These are phyloP conservation scores for Blastobasis adustella DNA, from an alignment of 2,888 invertebrate species.

Conservation along the genomic window DNA sequence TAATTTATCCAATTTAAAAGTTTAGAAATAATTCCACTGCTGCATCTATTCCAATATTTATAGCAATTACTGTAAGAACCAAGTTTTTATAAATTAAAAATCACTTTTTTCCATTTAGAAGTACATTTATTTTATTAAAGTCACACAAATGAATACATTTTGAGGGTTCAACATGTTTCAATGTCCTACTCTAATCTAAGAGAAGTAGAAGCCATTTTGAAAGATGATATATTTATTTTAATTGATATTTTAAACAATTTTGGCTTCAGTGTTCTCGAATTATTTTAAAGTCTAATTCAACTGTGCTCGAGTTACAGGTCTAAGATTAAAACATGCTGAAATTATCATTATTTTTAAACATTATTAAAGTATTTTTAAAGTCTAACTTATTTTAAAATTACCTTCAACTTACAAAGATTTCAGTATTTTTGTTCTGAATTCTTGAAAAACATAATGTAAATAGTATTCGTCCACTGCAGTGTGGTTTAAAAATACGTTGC, in stretches of 20 bases:
- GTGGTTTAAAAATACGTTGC: neutral
- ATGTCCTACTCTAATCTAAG: slow-evolving; percentile 14
- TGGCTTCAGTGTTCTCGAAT: slow-evolving; percentile 18
- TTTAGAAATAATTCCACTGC: too few relatives aligned
- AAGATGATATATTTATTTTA: neutral
- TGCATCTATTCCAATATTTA: too few relatives aligned
- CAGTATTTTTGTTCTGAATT: slow-evolving; percentile 6
- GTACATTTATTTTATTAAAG: slow-evolving; percentile 41
- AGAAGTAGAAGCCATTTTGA: slow-evolving; percentile 20
- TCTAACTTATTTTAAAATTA: slow-evolving; percentile 33
- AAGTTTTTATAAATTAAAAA: slow-evolving; percentile 2
- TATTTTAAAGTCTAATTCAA: slow-evolving; percentile 19
- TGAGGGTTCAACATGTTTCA: slow-evolving; percentile 52
- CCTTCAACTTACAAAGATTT: slow-evolving; percentile 20
- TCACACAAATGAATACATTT: slow-evolving; percentile 59
- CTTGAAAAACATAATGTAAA: too few relatives aligned
- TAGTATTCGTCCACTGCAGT: too few relatives aligned
- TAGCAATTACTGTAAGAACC: neutral
- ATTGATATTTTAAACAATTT: slow-evolving; percentile 22
- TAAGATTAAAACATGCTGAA: slow-evolving; percentile 50
- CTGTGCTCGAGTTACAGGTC: slow-evolving; percentile 27
- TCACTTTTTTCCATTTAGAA: neutral
- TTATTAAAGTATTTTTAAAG: slow-evolving; percentile 17
- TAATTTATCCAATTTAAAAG: too few relatives aligned
- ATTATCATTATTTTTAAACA: slow-evolving; percentile 7